Conservation (phyloP, 2,113 vertebrate species). For the Willisornis vidua region DNA sequence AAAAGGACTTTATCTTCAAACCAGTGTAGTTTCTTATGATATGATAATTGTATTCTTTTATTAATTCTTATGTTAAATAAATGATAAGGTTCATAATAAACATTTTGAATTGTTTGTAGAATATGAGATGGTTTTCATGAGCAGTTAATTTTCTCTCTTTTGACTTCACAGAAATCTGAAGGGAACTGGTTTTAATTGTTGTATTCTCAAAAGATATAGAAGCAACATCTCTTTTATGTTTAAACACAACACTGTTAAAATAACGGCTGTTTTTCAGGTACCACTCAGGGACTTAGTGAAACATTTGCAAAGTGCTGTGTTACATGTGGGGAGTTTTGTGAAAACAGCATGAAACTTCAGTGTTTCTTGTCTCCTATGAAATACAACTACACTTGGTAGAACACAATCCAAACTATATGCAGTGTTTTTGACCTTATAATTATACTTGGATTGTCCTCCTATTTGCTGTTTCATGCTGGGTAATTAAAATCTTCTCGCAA, state of each 20-base stretch:
- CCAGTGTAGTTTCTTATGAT: background rate
- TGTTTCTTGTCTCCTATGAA: background rate
- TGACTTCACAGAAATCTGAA: background rate
- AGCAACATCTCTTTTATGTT: background rate
- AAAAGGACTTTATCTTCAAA: background rate
- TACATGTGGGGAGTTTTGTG: background rate
- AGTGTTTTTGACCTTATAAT: background rate
- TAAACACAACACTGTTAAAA: background rate
- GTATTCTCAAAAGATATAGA: background rate
- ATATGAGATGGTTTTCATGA: background rate
- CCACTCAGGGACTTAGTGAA: background rate
- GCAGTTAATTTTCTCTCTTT: background rate
- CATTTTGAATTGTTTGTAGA: background rate
- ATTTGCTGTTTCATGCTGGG: background rate
- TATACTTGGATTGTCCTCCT: background rate
- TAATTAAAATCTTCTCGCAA: background rate
- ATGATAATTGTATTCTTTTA: background rate
- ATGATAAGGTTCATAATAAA: background rate
- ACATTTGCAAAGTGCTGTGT: background rate
- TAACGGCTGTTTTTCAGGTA: background rate
- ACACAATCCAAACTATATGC: background rate
- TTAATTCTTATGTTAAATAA: background rate
- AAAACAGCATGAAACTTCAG: background rate
- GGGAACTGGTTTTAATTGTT: background rate
- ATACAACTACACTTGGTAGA: background rate